Evolutionary conservation across 1,140 invertebrate genomes (phyloP).

Genomic region (Agrypnia vestita): DNA sequence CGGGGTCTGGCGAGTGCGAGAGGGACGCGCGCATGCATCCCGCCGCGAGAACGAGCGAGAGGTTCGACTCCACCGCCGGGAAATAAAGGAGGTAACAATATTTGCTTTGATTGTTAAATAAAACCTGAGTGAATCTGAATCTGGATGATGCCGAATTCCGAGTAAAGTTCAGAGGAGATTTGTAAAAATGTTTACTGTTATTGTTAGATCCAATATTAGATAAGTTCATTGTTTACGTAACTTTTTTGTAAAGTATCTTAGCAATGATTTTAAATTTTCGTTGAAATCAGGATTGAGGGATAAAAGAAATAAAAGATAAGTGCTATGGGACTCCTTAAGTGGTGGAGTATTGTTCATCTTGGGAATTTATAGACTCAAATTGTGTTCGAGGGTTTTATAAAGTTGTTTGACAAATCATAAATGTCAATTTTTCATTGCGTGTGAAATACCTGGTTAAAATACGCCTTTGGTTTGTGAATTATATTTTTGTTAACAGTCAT

Average conservation of each 20-base stretch:
- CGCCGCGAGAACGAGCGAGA: slow-evolving; percentile 23
- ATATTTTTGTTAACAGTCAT: neutral
- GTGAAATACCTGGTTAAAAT: neutral
- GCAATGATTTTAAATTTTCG: slow-evolving; percentile 7
- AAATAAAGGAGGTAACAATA: slow-evolving; percentile 59
- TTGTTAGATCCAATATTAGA: neutral
- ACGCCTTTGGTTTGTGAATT: neutral
- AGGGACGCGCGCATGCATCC: slow-evolving; percentile 19
- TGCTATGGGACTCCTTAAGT: slow-evolving; percentile 40
- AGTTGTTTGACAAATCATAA: slow-evolving; percentile 42
- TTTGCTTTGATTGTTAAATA: slow-evolving; percentile 61
- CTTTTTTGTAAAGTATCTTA: neutral
- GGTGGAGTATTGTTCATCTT: slow-evolving; percentile 41
- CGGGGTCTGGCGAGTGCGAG: slow-evolving; percentile 3
- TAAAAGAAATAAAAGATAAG: slow-evolving; percentile 30
- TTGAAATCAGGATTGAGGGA: slow-evolving; percentile 1
- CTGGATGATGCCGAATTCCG: neutral
- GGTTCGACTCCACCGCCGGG: slow-evolving; percentile 33
- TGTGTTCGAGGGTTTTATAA: slow-evolving; percentile 32
- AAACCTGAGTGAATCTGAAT: slow-evolving; percentile 49
- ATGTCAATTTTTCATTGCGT: neutral
- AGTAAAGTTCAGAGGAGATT: slow-evolving; percentile 12
- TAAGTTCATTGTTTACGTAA: neutral
- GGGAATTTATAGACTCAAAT: slow-evolving; percentile 39
- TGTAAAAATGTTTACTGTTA: neutral